A percentile compares a stretch with the other conserved stretches of the same genome.
These are phyloP conservation scores for Chondrosia reniformis DNA, from an alignment of 37 sponge, comb jelly and placozoan genomes.

Conservation along the genomic window DNA sequence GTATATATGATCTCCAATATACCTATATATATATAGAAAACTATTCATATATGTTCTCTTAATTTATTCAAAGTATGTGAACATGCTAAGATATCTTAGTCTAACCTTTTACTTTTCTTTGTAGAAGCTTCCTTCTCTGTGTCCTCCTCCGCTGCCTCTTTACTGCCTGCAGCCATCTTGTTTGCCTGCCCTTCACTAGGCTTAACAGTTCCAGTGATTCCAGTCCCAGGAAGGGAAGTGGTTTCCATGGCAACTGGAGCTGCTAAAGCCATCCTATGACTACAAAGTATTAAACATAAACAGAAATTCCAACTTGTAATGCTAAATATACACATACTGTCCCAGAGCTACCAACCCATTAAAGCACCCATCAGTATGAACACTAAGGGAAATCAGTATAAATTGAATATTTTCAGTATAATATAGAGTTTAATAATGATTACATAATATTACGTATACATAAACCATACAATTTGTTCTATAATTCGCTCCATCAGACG, in stretches of 20 bases:
- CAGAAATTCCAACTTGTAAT: not conserved
- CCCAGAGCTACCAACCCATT: too few species aligned
- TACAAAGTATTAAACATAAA: not conserved
- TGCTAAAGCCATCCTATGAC: conserved; percentile 14
- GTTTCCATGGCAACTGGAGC: conserved; percentile 10
- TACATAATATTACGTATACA: too few species aligned
- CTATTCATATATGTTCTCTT: not conserved
- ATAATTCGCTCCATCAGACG: too few species aligned
- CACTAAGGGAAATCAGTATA: too few species aligned
- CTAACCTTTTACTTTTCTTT: too few species aligned
- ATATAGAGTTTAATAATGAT: too few species aligned
- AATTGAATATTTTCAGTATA: too few species aligned
- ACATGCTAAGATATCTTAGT: too few species aligned
- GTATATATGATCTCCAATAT: not conserved
- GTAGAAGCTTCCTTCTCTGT: too few species aligned
- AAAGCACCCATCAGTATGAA: too few species aligned
- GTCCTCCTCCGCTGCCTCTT: too few species aligned
- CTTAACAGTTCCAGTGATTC: not conserved
- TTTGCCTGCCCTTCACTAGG: not conserved
- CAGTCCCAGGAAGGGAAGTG: not conserved
- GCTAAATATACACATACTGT: not conserved
- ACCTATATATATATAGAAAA: not conserved
- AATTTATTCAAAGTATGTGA: not conserved
- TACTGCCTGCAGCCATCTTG: not conserved
- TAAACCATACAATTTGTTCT: too few species aligned